Conservation (phyloP, 2,888 invertebrate genomes). For the Axea sp. region DNA sequence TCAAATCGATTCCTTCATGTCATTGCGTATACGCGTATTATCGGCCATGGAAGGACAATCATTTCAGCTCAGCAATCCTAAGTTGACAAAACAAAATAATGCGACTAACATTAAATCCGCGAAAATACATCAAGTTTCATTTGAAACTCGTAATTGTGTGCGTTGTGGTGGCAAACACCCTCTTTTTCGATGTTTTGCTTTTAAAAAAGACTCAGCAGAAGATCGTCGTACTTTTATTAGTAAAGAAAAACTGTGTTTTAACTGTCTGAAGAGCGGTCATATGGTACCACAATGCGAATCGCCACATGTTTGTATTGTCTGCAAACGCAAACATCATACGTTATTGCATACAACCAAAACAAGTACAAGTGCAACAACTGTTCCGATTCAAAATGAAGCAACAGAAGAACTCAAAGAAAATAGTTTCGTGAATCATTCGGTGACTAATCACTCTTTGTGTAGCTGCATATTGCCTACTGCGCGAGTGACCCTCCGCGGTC, state of each 20-base stretch:
- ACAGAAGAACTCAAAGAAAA: too few species aligned
- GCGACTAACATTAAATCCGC: neutral
- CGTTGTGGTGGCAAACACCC: constrained; percentile 19
- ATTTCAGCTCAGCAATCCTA: neutral
- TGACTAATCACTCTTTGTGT: neutral
- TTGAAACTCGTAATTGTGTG: neutral
- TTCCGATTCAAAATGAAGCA: neutral
- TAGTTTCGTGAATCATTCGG: too few species aligned
- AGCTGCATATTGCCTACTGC: constrained; percentile 16
- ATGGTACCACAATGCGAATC: neutral
- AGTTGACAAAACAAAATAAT: too few species aligned
- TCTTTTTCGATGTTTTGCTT: constrained; percentile 1
- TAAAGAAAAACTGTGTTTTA: constrained; percentile 3
- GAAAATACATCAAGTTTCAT: neutral
- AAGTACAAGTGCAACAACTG: too few species aligned
- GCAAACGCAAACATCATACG: constrained; percentile 1
- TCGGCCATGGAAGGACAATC: neutral
- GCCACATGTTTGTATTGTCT: neutral
- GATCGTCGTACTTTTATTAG: neutral
- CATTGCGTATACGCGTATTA: neutral
- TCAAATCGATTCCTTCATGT: neutral
- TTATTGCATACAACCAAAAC: neutral
- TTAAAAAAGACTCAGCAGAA: neutral
- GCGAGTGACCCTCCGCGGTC: neutral
- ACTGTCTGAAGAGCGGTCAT: neutral